A percentile compares a stretch with the other conserved stretches of the same genome.
phyloP scores from a whole-genome alignment of 1,140 invertebrate species.

The Lepidurus arcticus region DNA sequence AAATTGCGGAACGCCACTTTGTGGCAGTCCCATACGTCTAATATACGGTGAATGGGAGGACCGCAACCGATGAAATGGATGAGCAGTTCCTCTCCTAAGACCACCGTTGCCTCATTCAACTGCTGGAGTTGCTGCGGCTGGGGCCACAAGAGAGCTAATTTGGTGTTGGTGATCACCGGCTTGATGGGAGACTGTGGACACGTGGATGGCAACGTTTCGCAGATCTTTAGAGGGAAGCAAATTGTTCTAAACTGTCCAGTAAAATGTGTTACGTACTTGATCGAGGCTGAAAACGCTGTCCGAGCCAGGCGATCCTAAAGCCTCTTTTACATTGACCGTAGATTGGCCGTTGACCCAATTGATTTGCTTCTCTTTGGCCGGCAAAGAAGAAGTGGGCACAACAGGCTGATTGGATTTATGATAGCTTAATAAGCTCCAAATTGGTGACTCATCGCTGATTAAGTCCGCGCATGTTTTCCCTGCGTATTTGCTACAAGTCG shows the following conservation, averaged over 20 bases:
- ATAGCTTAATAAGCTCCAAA: constrained; percentile 21
- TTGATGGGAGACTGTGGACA: constrained; percentile 41
- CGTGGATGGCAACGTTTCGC: background rate
- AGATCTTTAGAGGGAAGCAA: background rate
- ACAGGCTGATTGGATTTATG: background rate
- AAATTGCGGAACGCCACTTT: constrained; percentile 39
- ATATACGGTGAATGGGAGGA: constrained; percentile 41
- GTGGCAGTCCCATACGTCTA: constrained; percentile 48
- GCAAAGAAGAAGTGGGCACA: background rate
- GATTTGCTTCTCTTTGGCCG: background rate
- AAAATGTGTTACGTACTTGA: background rate
- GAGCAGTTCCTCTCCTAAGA: constrained; percentile 44
- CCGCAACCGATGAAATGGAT: constrained; percentile 40
- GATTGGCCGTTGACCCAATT: background rate
- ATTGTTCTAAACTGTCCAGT: background rate
- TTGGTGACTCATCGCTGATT: background rate
- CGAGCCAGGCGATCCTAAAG: constrained; percentile 17
- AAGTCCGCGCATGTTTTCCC: constrained; percentile 28
- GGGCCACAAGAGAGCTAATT: constrained; percentile 55
- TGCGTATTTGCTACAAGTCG: background rate
- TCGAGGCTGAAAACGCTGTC: constrained; percentile 27
- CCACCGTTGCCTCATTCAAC: constrained; percentile 48
- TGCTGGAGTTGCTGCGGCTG: constrained; percentile 56
- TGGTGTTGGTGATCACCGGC: constrained; percentile 47
- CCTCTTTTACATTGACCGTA: background rate